Evolutionary conservation across 2,797 vertebrate genomes (phyloP).

Genomic region (Sarcophilus harrisii): DNA sequence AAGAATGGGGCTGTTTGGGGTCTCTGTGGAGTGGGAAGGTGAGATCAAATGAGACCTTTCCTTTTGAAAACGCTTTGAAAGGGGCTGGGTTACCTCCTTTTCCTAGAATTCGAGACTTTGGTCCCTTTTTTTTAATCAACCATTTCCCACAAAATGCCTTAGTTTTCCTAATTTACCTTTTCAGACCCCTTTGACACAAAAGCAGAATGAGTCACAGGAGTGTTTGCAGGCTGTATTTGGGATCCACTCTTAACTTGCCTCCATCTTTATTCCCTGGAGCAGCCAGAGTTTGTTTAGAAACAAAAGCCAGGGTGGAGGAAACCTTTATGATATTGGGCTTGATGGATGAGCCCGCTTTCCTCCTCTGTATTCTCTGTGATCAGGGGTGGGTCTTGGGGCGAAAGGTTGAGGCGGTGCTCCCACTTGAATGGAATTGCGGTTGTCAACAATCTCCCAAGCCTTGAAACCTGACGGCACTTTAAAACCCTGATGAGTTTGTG

Average conservation of each 20-base stretch:
- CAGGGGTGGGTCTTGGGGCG: background rate
- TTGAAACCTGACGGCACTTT: slow-evolving; percentile 24
- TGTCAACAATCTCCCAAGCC: slow-evolving; percentile 30
- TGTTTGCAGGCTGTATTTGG: background rate
- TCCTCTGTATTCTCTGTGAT: background rate
- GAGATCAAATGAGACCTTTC: background rate
- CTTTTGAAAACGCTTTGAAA: slow-evolving; percentile 42
- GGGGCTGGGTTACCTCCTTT: slow-evolving; percentile 29
- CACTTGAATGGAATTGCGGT: slow-evolving; percentile 15
- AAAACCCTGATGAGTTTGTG: slow-evolving; percentile 29
- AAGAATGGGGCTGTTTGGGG: slow-evolving; percentile 12
- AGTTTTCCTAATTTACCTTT: background rate
- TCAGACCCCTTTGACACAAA: background rate
- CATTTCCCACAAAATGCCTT: slow-evolving; percentile 26
- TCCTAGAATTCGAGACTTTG: slow-evolving; percentile 41
- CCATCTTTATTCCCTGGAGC: slow-evolving; percentile 1
- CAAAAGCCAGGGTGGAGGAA: background rate
- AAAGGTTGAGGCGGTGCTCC: slow-evolving; percentile 2
- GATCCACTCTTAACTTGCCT: slow-evolving; percentile 12
- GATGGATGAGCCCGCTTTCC: background rate
- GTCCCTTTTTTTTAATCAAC: background rate
- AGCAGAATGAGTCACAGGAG: slow-evolving; percentile 1
- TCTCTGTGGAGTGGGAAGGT: background rate
- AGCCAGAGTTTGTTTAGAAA: background rate
- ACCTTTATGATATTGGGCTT: background rate